phyloP scores from a whole-genome alignment of 2,888 invertebrate species.

The Orgyia antiqua region DNA sequence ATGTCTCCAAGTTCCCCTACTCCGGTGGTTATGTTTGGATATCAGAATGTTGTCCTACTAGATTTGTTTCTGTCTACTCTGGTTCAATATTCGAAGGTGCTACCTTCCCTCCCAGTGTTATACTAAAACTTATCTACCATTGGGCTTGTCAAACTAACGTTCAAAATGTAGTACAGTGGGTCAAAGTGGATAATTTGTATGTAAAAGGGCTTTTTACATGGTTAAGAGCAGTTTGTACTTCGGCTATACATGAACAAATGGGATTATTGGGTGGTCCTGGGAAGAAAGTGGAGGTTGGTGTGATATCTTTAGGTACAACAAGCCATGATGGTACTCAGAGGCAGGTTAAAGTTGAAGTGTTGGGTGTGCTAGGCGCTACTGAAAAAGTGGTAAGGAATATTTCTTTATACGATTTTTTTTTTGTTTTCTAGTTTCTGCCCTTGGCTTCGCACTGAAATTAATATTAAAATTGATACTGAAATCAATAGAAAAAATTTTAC shows the following conservation, averaged over 20 bases:
- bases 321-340: constrained; percentile 86
- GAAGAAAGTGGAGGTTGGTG: constrained; percentile 87
- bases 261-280: constrained; percentile 84
- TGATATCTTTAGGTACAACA: constrained; percentile 92
- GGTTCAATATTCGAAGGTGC: constrained; percentile 93
- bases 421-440: too few relatives aligned
- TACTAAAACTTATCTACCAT: constrained; percentile 91
- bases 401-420: background rate
- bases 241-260: constrained; percentile 88
- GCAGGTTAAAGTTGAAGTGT: constrained; percentile 92
- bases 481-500: background rate
- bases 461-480: too few relatives aligned
- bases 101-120: constrained; percentile 88
- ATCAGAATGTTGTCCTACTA: constrained; percentile 90
- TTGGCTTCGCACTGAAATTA: background rate
- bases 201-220: constrained; percentile 81
- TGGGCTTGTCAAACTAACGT: constrained; percentile 95
- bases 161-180: constrained; percentile 93
- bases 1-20: constrained; percentile 89
- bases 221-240: constrained; percentile 85
- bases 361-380: constrained; percentile 87
- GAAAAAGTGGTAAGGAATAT: constrained; percentile 77
- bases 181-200: constrained; percentile 79
- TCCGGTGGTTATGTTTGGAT: constrained; percentile 96
- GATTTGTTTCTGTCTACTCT: constrained; percentile 91